Conservation (phyloP, 2,113 vertebrate species). For the Falcunculus frontatus region DNA sequence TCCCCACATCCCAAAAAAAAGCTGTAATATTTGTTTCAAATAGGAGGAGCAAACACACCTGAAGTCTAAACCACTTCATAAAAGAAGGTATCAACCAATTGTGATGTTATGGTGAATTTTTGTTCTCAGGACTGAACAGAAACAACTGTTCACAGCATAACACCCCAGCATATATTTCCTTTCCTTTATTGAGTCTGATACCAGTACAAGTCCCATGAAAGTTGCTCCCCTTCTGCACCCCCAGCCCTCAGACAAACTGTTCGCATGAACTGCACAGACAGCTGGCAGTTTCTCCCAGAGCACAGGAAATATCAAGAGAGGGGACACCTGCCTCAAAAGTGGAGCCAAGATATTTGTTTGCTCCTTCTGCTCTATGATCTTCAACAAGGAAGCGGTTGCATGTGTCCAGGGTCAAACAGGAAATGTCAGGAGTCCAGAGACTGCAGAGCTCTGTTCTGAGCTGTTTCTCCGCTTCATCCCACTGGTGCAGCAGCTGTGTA, state of each 20-base stretch:
- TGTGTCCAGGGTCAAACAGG: conserved; percentile 50
- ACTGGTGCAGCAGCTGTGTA: conserved; percentile 23
- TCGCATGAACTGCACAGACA: not conserved
- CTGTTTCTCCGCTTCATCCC: not conserved
- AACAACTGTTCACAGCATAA: not conserved
- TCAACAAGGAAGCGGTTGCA: conserved; percentile 37
- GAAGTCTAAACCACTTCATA: not conserved
- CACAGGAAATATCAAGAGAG: conserved; percentile 52
- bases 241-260: not conserved
- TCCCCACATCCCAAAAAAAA: not conserved
- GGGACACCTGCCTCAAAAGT: conserved; percentile 60
- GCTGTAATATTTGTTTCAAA: not conserved
- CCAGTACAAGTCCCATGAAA: not conserved
- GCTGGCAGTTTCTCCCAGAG: conserved; percentile 29
- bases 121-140: not conserved
- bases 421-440: conserved; percentile 39
- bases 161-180: not conserved
- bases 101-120: not conserved
- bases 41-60: not conserved
- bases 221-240: not conserved
- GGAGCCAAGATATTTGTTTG: conserved; percentile 61
- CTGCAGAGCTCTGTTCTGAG: not conserved
- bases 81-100: not conserved
- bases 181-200: not conserved
- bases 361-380: conserved; percentile 53